These are phyloP conservation scores for Parauchenoglanis ngamensis DNA, from an alignment of 2,797 vertebrate genomes.

Conservation along the genomic window DNA sequence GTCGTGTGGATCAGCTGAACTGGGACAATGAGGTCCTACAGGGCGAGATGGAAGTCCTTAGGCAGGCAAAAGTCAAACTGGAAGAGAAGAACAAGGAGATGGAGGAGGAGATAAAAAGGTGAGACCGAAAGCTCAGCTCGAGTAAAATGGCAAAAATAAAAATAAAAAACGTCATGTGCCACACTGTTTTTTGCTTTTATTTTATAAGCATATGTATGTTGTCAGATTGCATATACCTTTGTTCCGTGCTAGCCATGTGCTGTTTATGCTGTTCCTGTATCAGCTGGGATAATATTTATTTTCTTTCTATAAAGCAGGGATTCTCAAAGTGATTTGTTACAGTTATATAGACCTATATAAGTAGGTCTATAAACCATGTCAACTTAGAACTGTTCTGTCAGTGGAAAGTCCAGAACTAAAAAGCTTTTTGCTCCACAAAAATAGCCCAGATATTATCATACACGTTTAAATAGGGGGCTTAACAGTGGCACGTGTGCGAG, in stretches of 20 bases:
- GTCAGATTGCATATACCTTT: neutral
- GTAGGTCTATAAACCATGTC: neutral
- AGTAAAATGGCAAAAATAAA: neutral
- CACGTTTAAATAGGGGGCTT: neutral
- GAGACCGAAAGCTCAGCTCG: slow-evolving; percentile 51
- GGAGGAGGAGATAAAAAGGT: slow-evolving; percentile 94
- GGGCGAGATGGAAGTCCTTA: slow-evolving; percentile 87
- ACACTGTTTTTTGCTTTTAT: neutral
- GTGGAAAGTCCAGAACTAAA: neutral
- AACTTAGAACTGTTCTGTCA: neutral
- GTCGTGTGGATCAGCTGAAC: slow-evolving; percentile 91
- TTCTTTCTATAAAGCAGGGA: neutral
- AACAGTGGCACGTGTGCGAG: neutral
- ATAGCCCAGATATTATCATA: neutral
- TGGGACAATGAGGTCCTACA: slow-evolving; percentile 94
- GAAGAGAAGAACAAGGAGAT: slow-evolving; percentile 87
- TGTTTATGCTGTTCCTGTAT: neutral
- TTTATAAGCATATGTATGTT: neutral
- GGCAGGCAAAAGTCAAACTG: slow-evolving; percentile 87
- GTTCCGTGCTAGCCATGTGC: neutral
- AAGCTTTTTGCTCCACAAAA: neutral
- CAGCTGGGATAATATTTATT: neutral
- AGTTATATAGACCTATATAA: neutral
- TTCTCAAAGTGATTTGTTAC: neutral
- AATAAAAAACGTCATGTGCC: neutral